These are phyloP conservation scores for Meloidogyne hapla DNA, from an alignment of 1,140 invertebrate genomes.

Conservation along the genomic window DNA sequence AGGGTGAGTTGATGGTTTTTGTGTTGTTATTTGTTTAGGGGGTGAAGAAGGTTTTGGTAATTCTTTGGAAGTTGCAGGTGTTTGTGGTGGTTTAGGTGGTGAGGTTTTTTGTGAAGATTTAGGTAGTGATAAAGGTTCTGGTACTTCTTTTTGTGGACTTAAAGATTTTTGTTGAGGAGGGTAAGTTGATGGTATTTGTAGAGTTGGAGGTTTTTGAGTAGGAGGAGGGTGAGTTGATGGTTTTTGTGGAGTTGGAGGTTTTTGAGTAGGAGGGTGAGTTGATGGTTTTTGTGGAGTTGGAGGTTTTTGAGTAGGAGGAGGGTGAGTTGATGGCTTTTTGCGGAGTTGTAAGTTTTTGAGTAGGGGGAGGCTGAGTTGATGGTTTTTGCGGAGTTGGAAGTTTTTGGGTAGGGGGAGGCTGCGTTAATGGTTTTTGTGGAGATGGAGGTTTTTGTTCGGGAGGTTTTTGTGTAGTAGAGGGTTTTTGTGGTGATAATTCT, in stretches of 20 bases:
- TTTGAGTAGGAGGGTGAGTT: neutral
- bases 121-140: too few relatives aligned
- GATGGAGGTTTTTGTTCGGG: neutral
- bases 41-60: neutral
- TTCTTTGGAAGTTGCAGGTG: too few relatives aligned
- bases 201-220: neutral
- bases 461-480: neutral
- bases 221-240: neutral
- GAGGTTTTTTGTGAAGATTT: too few relatives aligned
- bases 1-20: neutral
- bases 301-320: neutral
- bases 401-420: neutral
- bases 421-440: too few relatives aligned
- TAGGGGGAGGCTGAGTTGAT: too few relatives aligned
- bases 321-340: too few relatives aligned
- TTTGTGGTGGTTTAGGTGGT: neutral
- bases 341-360: too few relatives aligned
- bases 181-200: too few relatives aligned
- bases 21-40: neutral
- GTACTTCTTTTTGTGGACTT: too few relatives aligned
- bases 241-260: neutral
- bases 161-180: neutral
- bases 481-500: neutral
- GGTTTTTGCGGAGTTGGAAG: too few relatives aligned
- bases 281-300: neutral